Percentiles rank a stretch among this genome's conserved stretches.
phyloP scores from a whole-genome alignment of 2,888 invertebrate genomes.

The Drepanosiphum platanoidis region DNA sequence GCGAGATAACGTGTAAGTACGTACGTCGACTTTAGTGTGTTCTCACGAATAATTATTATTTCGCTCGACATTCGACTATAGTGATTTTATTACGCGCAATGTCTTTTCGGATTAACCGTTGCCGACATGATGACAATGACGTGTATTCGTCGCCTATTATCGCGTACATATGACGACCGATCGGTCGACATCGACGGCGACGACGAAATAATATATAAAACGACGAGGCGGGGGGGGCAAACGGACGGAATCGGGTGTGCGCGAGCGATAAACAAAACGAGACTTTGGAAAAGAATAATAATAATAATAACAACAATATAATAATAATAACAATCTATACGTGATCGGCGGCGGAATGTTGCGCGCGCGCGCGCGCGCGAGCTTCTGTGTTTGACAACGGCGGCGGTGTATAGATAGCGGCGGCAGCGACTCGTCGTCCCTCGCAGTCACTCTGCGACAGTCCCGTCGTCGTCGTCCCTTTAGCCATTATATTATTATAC shows the following conservation, averaged over 20 bases:
- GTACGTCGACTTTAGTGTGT: too few relatives aligned
- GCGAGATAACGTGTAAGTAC: too few relatives aligned
- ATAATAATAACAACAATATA: conserved; percentile 13
- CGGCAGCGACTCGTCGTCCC: conserved; percentile 23
- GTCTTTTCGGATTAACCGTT: too few relatives aligned
- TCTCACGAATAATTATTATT: too few relatives aligned
- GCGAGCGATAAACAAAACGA: conserved; percentile 27
- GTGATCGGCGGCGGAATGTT: conserved; percentile 22
- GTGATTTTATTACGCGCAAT: too few relatives aligned
- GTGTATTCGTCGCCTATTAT: too few relatives aligned
- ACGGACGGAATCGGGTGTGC: neutral
- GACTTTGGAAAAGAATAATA: conserved; percentile 24
- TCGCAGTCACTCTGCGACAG: neutral
- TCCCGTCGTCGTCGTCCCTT: neutral
- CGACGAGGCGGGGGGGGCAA: neutral
- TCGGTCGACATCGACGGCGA: neutral
- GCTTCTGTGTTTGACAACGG: conserved; percentile 45
- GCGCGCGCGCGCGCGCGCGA: neutral
- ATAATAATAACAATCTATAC: conserved; percentile 5
- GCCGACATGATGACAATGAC: too few relatives aligned
- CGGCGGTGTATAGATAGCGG: conserved; percentile 23
- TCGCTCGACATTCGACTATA: too few relatives aligned
- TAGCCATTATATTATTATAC: conserved; percentile 29
- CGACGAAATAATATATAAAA: neutral
- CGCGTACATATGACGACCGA: neutral